Base-by-base conservation (phyloP, 2,113 vertebrate species). In the Pteropus alecto region DNA sequence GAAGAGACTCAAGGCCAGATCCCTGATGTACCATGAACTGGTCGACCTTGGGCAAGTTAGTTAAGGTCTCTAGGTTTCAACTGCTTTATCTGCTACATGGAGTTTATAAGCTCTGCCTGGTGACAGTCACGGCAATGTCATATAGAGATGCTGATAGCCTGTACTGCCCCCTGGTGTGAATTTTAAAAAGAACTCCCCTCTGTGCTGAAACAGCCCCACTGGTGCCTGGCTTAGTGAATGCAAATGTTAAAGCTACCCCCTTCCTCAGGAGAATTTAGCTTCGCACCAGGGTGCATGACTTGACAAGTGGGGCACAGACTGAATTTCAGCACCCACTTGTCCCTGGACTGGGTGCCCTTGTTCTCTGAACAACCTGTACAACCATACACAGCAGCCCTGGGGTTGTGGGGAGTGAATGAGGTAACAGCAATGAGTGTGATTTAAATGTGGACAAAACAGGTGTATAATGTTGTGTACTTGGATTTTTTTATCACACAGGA, bases 131-230 rank as follows among this genome's bases (percentile, higher is more conserved):
- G 54, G 33, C 2, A 43, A 41, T 76, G 73, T 26, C 26, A 30
- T 7, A 0, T 0, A 74, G 48, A 33, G 51, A 95, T 87, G 82
- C 41, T 30, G 19, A 58, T 15, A 58, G 71, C 81, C 90, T 97
- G 43, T 26, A 83, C 90, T 68, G 81, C 89, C 89, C 68, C 63
- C 94, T 97, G 43, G 78, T 90, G 78, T 89, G 56, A 77, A 70
- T 38, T 84, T 89, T 67, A 65, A 26, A 85, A 91, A 94, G 56
- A 79, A n/a, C 30, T 78, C 67, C 60, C 61, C n/a, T 90, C 30
- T 95, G 86, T 78, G 28, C 51, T 77, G 18, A 28, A 8, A 21
- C 7, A 76, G 19, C 33, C 28, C 38, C 6, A 7, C 12, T 16
- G 61, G 12, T 54, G 21, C 30, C 61, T 14, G 43, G 51, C 15